Percentiles rank a stretch among this genome's conserved stretches.
phyloP scores from a whole-genome alignment of 2,888 invertebrate genomes.

The Drosophila kokeensis region DNA sequence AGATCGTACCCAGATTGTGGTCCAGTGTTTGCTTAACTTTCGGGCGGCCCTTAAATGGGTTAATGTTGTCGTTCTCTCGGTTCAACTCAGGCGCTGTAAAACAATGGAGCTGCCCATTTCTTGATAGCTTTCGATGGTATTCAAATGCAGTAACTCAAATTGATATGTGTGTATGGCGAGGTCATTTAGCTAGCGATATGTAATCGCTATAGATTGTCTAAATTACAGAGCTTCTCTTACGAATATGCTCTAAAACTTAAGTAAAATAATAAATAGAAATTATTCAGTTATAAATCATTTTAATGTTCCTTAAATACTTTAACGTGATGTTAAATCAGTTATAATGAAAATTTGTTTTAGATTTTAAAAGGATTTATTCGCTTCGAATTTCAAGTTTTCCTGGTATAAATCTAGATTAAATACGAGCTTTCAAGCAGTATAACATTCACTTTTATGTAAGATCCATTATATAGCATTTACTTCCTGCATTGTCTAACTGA shows the following conservation, averaged over 20 bases:
- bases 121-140: conserved; percentile 49
- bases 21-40: conserved; percentile 62
- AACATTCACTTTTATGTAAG: not conserved
- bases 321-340: not conserved
- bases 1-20: conserved; percentile 70
- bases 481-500: conserved; percentile 54
- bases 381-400: not conserved
- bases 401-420: not conserved
- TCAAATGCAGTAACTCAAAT: conserved; percentile 62
- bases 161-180: conserved; percentile 33
- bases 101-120: conserved; percentile 70
- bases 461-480: conserved; percentile 22
- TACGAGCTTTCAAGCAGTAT: not conserved
- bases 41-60: conserved; percentile 65
- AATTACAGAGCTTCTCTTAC: not conserved
- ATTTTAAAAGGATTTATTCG: not conserved
- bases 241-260: not conserved
- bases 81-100: conserved; percentile 38
- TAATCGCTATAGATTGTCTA: not conserved
- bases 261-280: not conserved
- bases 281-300: not conserved
- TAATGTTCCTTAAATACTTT: not conserved
- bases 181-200: conserved; percentile 27
- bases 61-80: conserved; percentile 55
- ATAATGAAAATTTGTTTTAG: not conserved